Conservation (phyloP, 2,797 vertebrate genomes). For the Tauraco hartlaubi region DNA sequence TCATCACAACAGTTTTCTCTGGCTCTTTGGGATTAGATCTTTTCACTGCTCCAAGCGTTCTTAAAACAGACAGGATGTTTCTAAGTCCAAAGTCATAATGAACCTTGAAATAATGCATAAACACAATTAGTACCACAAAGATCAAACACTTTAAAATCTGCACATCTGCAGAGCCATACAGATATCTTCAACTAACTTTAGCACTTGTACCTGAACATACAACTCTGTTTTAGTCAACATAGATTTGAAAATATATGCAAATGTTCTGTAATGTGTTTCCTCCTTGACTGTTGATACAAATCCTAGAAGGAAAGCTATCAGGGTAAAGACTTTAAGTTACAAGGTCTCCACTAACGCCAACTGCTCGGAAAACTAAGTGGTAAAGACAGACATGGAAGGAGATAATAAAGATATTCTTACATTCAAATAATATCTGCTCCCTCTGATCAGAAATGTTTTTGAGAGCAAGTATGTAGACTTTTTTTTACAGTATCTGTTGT, state of each 20-base stretch:
- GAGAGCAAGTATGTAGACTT: background rate
- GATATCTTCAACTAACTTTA: background rate
- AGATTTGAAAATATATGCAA: background rate
- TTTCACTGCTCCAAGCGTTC: slow-evolving; percentile 88
- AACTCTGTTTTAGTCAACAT: background rate
- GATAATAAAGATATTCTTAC: background rate
- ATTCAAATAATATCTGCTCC: background rate
- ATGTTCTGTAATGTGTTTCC: background rate
- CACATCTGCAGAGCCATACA: background rate
- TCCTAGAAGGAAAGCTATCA: background rate
- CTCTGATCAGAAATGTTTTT: background rate
- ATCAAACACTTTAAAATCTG: background rate
- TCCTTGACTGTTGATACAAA: background rate
- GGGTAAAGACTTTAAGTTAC: background rate
- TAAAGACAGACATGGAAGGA: background rate
- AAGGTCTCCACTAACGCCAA: background rate
- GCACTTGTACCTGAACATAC: background rate
- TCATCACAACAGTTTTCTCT: slow-evolving; percentile 88
- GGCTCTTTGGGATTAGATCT: slow-evolving; percentile 84
- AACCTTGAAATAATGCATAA: slow-evolving; percentile 76
- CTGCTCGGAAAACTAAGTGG: background rate
- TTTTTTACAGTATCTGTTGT: background rate
- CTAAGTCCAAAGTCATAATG: slow-evolving; percentile 90
- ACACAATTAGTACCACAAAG: background rate
- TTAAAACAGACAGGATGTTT: slow-evolving; percentile 89